phyloP scores from a whole-genome alignment of 2,797 vertebrate species.

The Ctenochaetus hawaiiensis region DNA sequence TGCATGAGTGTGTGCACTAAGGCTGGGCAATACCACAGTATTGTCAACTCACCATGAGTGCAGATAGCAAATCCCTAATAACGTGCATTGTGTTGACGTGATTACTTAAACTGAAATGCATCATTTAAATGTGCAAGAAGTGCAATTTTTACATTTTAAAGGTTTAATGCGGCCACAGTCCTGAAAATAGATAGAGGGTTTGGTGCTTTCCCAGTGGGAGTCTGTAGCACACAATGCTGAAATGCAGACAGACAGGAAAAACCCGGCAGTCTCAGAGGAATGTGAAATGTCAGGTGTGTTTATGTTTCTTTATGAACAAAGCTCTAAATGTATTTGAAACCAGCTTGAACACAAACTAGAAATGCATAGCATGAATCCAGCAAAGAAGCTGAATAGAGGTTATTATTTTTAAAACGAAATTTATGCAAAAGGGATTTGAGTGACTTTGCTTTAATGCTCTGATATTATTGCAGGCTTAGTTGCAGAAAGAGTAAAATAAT shows the following conservation, averaged over 20 bases:
- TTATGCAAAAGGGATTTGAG: too few relatives aligned
- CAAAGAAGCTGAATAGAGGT: neutral
- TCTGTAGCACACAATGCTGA: neutral
- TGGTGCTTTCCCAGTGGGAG: neutral
- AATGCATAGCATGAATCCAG: neutral
- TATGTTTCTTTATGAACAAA: constrained; percentile 13
- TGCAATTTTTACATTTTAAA: constrained; percentile 29
- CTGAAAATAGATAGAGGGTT: neutral
- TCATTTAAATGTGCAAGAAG: constrained; percentile 3
- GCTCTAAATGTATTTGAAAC: constrained; percentile 25
- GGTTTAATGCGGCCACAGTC: neutral
- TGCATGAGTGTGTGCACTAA: neutral
- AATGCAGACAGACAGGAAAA: too few relatives aligned
- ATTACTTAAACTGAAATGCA: constrained; percentile 16
- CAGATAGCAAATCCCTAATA: constrained; percentile 3
- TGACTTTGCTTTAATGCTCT: too few relatives aligned
- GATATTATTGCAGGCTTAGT: neutral
- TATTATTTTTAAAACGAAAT: neutral
- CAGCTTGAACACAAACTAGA: neutral
- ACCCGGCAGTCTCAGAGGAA: constrained; percentile 14
- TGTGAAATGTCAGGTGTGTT: constrained; percentile 51
- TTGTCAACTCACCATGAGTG: constrained; percentile 18
- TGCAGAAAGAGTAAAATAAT: constrained; percentile 14
- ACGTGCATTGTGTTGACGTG: constrained; percentile 5
- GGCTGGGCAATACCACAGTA: neutral